Conservation (phyloP, 2,797 vertebrate species). For the Scolopax bukidnonensis region DNA sequence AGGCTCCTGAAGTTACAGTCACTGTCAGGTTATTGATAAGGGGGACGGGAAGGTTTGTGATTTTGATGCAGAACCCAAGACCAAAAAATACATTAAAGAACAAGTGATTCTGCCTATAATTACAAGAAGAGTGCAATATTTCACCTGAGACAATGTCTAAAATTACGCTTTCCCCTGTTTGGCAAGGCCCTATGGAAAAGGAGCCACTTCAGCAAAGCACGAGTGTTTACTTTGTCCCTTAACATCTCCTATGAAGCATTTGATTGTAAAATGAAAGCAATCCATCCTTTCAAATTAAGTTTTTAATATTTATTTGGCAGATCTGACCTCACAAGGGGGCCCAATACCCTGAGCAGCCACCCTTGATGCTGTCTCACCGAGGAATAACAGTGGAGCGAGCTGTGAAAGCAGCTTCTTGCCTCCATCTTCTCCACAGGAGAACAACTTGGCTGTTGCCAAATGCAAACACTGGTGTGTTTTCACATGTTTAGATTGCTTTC, state of each 20-base stretch:
- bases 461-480: constrained; percentile 6
- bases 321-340: background rate
- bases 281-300: constrained; percentile 21
- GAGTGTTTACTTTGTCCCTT: constrained; percentile 22
- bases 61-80: background rate
- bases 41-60: background rate
- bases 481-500: background rate
- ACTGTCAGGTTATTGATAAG: background rate
- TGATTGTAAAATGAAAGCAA: constrained; percentile 16
- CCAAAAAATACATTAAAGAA: background rate
- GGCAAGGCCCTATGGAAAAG: background rate
- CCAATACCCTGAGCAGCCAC: background rate
- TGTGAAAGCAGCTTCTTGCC: constrained; percentile 19
- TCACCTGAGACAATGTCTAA: background rate
- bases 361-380: background rate
- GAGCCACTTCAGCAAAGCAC: constrained; percentile 2
- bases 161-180: constrained; percentile 1
- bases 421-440: constrained; percentile 9
- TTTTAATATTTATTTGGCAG: constrained; percentile 26
- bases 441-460: background rate
- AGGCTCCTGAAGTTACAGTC: background rate
- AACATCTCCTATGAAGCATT: background rate
- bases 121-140: background rate
- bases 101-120: background rate
- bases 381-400: background rate